These are phyloP conservation scores for Macrophya annulata DNA, from an alignment of 2,888 invertebrate species.

Conservation along the genomic window DNA sequence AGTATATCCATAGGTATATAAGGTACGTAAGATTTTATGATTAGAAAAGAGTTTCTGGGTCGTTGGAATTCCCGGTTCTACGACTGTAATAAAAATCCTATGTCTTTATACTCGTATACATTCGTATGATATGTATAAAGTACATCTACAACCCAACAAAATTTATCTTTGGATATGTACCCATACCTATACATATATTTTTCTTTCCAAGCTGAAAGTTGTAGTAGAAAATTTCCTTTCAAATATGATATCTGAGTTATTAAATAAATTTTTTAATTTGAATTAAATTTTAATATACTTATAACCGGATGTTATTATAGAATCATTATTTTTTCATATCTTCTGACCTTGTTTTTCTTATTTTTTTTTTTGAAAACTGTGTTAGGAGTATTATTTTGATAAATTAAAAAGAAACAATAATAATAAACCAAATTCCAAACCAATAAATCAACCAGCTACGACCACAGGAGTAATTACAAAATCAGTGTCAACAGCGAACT, in stretches of 20 bases:
- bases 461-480: neutral
- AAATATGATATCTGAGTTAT: neutral
- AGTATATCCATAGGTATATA: neutral
- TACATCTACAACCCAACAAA: neutral
- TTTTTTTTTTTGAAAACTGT: neutral
- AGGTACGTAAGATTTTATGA: slow-evolving; percentile 22
- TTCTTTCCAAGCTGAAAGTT: neutral
- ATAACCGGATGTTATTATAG: neutral
- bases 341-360: too few species aligned
- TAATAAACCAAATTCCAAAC: neutral
- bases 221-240: neutral
- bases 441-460: neutral
- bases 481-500: neutral
- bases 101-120: neutral
- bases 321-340: neutral
- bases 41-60: neutral
- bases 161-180: neutral
- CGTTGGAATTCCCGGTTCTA: slow-evolving; percentile 29
- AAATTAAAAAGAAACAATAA: neutral
- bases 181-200: neutral
- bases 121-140: neutral
- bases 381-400: neutral
- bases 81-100: slow-evolving; percentile 17
- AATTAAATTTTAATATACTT: neutral
- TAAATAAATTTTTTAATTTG: neutral